Evolutionary conservation across 2,888 invertebrate genomes (phyloP).

Genomic region (Amaurobius ferox): DNA sequence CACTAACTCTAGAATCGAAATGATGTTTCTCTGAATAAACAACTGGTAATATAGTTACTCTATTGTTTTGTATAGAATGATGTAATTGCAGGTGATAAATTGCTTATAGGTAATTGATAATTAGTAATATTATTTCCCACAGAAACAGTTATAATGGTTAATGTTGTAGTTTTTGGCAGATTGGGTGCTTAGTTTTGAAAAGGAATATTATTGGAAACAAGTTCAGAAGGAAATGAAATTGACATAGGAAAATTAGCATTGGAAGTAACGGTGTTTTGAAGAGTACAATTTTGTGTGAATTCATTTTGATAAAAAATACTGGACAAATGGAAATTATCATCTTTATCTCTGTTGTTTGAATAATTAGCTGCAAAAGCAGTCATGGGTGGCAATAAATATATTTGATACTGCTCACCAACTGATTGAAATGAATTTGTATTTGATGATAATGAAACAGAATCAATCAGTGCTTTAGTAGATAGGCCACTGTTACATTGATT

Average conservation of each 20-base stretch:
- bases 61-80: background rate
- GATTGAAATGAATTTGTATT: too few species aligned
- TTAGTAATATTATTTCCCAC: background rate
- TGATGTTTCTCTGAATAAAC: slow-evolving; percentile 40
- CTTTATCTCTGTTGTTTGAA: slow-evolving; percentile 18
- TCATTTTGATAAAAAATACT: slow-evolving; percentile 50
- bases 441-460: too few species aligned
- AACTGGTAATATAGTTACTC: background rate
- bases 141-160: background rate
- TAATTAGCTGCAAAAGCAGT: slow-evolving; percentile 54
- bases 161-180: background rate
- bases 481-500: too few species aligned
- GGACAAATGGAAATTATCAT: slow-evolving; percentile 29
- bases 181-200: background rate
- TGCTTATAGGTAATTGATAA: background rate
- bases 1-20: slow-evolving; percentile 61
- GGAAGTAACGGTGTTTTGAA: background rate
- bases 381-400: slow-evolving; percentile 25
- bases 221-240: background rate
- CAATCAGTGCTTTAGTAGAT: too few species aligned
- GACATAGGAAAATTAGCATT: too few species aligned
- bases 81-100: background rate
- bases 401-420: background rate
- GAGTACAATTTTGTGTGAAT: background rate
- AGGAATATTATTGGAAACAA: background rate